phyloP scores from a whole-genome alignment of 2,113 vertebrate species.

The Semicossyphus pulcher region DNA sequence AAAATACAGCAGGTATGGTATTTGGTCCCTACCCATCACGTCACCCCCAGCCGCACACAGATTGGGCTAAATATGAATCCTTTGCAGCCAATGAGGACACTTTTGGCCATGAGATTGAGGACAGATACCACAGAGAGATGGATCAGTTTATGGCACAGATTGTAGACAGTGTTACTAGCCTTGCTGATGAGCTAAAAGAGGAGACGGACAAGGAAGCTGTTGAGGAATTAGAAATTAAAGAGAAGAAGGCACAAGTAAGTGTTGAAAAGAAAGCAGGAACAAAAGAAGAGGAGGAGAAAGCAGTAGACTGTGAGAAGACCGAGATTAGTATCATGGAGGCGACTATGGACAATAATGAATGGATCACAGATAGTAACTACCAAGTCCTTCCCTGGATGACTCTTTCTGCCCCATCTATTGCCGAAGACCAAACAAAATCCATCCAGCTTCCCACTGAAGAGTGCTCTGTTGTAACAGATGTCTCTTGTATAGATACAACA shows the following conservation, averaged over 20 bases:
- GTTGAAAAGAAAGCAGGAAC: background rate
- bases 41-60: background rate
- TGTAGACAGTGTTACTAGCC: background rate
- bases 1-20: background rate
- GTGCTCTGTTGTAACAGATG: background rate
- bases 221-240: constrained; percentile 1
- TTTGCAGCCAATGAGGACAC: constrained; percentile 36
- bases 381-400: constrained; percentile 65
- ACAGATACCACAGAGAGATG: constrained; percentile 35
- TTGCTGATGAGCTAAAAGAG: background rate
- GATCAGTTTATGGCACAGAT: constrained; percentile 19
- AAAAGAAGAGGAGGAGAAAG: constrained; percentile 16
- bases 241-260: background rate
- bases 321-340: constrained; percentile 85
- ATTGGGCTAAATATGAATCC: background rate
- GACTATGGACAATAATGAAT: constrained; percentile 84
- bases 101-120: constrained; percentile 53
- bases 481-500: background rate
- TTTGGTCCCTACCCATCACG: background rate
- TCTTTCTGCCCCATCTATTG: constrained; percentile 1
- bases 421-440: constrained; percentile 10
- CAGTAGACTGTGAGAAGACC: constrained; percentile 60
- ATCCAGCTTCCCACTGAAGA: constrained; percentile 16
- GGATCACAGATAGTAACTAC: constrained; percentile 75
- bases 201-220: background rate